Conservation (phyloP, 1,140 invertebrate species). For the Batillaria attramentaria region DNA sequence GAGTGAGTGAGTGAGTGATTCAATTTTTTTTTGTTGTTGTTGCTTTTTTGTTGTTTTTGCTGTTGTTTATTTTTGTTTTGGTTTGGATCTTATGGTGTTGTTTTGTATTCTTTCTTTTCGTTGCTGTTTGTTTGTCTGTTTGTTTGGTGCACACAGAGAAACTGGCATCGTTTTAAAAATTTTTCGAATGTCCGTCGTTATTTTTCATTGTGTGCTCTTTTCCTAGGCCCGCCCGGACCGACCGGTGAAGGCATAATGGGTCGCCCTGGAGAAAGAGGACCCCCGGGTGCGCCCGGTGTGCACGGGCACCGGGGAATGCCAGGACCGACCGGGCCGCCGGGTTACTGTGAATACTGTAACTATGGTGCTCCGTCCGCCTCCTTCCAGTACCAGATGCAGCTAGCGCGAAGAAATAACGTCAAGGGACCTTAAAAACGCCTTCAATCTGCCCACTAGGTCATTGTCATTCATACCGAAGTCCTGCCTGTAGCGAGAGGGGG, state of each 20-base stretch:
- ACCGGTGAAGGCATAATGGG: slow-evolving; percentile 58
- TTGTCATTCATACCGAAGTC: neutral
- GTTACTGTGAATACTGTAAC: slow-evolving; percentile 62
- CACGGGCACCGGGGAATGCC: slow-evolving; percentile 59
- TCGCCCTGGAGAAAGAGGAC: slow-evolving; percentile 58
- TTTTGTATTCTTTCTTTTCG: neutral
- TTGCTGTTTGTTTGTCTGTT: neutral
- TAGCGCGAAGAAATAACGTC: slow-evolving; percentile 40
- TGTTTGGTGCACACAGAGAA: neutral
- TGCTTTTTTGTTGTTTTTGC: neutral
- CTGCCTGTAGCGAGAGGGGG: neutral
- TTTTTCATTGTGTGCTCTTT: neutral
- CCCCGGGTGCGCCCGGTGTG: slow-evolving; percentile 55
- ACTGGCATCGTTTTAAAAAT: neutral
- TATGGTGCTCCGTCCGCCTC: slow-evolving; percentile 42
- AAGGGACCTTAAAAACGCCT: slow-evolving; percentile 52
- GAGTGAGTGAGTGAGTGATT: no score
- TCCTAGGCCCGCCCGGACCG: slow-evolving; percentile 59
- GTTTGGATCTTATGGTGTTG: neutral
- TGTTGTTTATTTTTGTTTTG: neutral
- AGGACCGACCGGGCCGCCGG: slow-evolving; percentile 61
- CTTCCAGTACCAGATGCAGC: slow-evolving; percentile 49
- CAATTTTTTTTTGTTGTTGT: neutral
- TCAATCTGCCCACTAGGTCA: neutral
- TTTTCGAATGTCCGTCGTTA: neutral